Evolutionary conservation across 2,888 invertebrate genomes (phyloP), one percentile per base, ranked within the genome.

Genomic region (Apotomis turbidana): DNA sequence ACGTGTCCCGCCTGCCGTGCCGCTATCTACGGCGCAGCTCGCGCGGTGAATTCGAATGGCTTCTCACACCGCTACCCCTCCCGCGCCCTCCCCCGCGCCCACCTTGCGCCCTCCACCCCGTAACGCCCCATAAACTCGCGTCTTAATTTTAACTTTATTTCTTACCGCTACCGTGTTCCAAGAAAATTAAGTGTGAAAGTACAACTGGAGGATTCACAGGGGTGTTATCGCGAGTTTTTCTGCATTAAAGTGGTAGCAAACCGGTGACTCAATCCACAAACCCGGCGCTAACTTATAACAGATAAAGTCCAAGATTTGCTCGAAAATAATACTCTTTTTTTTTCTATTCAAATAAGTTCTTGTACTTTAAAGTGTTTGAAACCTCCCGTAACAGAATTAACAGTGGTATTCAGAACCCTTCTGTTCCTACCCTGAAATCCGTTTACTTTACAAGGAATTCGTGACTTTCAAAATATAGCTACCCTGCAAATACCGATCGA

Each of bases 71-170:
- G 73, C 69, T 61, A 64, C 72, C 75, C 58, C 74, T 74, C 59
- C 75, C 54, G 75, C 51, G 6, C 66, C 68, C 69, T 74, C 58
- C 67, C 81, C 77, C 80, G 79, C 80, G 74, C 79, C 87, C 85
- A 83, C 86, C 86, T 81, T 78, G 81, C 87, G 82, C 87, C 86
- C 83, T 86, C 87, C 88, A 86, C 88, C 90, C 87, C 86, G 90
- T 90, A 90, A 91, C 93, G 91, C 92, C 90, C 90, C 92, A 91
- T 93, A 92, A 93, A 92, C 91, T 91, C 90, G 91, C 91, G 90
- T 92, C 93, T 93, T 93, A 91, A 92, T 93, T 93, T 93, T 92
- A 92, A 93, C 92, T 93, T 92, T 93, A 93, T 92, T 93, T 90
- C 91, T 90, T 89, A 90, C 91, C 89, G 89, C 90, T 86, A 85